Conservation (phyloP, 2,888 invertebrate genomes). For the Trissoscelio sp. region DNA sequence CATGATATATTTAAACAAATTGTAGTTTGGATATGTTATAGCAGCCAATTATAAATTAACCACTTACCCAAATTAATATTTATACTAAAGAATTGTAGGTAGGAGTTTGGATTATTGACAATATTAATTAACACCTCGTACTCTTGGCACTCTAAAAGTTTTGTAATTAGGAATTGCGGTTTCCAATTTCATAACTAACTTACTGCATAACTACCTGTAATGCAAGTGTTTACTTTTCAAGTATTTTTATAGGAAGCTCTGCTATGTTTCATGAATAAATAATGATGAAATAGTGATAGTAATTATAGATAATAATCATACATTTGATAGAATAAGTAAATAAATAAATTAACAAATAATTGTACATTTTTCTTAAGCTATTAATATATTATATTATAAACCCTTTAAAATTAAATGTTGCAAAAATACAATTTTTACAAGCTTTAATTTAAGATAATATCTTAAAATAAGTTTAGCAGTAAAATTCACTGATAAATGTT, state of each 20-base stretch:
- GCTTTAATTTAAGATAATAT: no score
- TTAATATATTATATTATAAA: no score
- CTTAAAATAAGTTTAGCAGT: no score
- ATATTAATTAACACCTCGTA: neutral
- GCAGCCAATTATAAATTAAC: neutral
- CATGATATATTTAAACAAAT: neutral
- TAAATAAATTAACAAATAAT: no score
- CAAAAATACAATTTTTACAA: no score
- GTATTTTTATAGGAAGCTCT: no score
- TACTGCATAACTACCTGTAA: neutral
- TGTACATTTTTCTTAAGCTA: no score
- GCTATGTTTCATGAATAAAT: neutral
- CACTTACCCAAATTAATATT: neutral
- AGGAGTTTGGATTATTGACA: constrained; percentile 3
- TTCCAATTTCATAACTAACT: neutral
- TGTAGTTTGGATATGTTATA: constrained; percentile 11
- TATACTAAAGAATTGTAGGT: neutral
- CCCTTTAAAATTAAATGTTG: no score
- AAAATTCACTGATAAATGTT: no score
- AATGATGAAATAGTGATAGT: neutral
- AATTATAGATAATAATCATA: no score
- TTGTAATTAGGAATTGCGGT: neutral
- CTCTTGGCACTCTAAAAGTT: neutral
- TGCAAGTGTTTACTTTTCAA: neutral
- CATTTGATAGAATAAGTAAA: no score